Conservation (phyloP, 2,113 vertebrate genomes). For the Colossoma macropomum region DNA sequence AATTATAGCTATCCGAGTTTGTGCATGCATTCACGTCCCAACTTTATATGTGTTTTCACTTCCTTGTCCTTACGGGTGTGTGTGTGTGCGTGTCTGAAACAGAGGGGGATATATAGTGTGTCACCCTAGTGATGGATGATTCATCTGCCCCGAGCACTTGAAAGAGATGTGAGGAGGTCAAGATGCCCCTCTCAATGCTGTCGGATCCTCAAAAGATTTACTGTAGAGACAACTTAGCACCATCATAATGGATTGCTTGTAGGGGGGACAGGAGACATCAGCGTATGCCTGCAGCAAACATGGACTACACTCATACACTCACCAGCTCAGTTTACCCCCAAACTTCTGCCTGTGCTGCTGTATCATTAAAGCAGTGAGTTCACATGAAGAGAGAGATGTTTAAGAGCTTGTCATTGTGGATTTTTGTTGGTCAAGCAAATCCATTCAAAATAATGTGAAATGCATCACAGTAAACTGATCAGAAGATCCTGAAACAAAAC, state of each 20-base stretch:
- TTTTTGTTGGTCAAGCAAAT: neutral
- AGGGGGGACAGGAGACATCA: conserved; percentile 46
- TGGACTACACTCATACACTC: conserved; percentile 14
- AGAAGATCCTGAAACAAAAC: neutral
- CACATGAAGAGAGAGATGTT: too few species aligned
- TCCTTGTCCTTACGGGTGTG: conserved; percentile 35
- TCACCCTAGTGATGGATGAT: conserved; percentile 77
- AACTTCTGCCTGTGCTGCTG: conserved; percentile 4
- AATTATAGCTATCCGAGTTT: conserved; percentile 26
- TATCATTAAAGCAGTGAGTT: neutral
- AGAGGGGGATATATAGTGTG: conserved; percentile 68
- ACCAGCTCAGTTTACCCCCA: neutral
- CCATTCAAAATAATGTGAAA: neutral
- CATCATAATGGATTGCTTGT: conserved; percentile 50
- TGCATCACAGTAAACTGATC: neutral
- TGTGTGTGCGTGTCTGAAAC: conserved; percentile 52
- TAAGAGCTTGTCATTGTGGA: neutral
- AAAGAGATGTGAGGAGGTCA: conserved; percentile 74
- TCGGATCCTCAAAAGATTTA: conserved; percentile 67
- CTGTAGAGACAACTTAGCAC: conserved; percentile 67
- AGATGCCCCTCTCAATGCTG: conserved; percentile 64
- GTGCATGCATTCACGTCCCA: neutral
- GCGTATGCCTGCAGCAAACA: conserved; percentile 36
- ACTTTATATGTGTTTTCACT: neutral
- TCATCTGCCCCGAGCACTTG: conserved; percentile 73